phyloP scores from a whole-genome alignment of 2,888 invertebrate genomes.

The Eupsilia transversa region DNA sequence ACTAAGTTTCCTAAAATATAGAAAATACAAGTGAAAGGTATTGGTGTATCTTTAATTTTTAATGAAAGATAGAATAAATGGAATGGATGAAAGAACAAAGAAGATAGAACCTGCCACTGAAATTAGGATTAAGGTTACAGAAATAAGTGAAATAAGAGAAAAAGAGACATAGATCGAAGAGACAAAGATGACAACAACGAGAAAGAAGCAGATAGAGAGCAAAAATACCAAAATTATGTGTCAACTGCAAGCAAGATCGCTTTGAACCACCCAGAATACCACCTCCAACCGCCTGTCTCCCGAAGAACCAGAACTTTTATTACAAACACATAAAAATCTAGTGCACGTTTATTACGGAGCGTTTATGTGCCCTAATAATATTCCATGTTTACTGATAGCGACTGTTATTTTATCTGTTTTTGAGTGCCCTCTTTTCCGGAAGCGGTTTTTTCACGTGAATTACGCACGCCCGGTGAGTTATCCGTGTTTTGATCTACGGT shows the following conservation, averaged over 20 bases:
- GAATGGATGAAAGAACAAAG: neutral
- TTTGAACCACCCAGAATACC: slow-evolving; percentile 64
- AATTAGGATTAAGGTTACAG: too few relatives aligned
- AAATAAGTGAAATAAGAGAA: neutral
- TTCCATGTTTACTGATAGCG: slow-evolving; percentile 83
- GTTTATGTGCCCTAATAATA: slow-evolving; percentile 82
- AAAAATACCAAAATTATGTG: neutral
- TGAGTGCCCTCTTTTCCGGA: slow-evolving; percentile 71
- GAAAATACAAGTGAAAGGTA: neutral
- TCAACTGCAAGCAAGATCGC: slow-evolving; percentile 1
- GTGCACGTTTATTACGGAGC: slow-evolving; percentile 78
- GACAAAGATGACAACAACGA: neutral
- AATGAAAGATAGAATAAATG: neutral
- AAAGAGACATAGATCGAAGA: too few relatives aligned
- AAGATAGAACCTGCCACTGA: neutral
- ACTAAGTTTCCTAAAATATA: neutral
- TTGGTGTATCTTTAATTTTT: neutral
- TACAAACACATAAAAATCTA: slow-evolving; percentile 81
- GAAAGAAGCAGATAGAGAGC: neutral
- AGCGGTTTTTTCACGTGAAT: slow-evolving; percentile 45
- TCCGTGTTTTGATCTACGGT: slow-evolving; percentile 30
- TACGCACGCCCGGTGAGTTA: slow-evolving; percentile 25
- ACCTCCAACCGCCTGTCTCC: slow-evolving; percentile 46
- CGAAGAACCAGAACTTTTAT: slow-evolving; percentile 74
- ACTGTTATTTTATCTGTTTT: slow-evolving; percentile 78